Conservation (phyloP, 1,140 invertebrate genomes). For the Aphelinus atriplicis region DNA sequence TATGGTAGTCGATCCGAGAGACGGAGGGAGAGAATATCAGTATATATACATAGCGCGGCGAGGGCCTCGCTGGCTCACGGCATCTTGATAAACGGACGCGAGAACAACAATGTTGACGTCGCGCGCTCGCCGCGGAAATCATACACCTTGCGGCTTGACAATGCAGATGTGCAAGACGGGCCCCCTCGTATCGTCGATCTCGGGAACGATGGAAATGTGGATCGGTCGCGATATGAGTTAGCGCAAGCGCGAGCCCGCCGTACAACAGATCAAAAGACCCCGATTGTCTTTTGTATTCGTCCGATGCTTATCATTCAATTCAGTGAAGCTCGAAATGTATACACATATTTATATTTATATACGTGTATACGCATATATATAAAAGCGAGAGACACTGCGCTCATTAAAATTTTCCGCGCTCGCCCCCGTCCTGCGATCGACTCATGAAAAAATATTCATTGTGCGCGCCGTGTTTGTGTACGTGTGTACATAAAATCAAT, state of each 20-base stretch:
- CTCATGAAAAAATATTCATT: no score
- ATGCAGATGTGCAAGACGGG: not conserved
- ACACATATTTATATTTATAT: no score
- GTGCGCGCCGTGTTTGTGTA: no score
- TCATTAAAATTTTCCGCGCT: not conserved
- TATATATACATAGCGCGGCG: not conserved
- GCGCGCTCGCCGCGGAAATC: slow-evolving; percentile 27
- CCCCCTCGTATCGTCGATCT: slow-evolving; percentile 23
- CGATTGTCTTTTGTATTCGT: no score
- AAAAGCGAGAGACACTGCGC: not conserved
- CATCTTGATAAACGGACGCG: slow-evolving; percentile 30
- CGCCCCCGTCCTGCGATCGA: not conserved
- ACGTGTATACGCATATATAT: no score
- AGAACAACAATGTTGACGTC: slow-evolving; percentile 37
- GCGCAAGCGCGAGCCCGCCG: not conserved
- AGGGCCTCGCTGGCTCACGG: not conserved
- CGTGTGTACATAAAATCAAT: no score
- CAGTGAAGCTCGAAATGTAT: no score
- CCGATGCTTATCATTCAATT: no score
- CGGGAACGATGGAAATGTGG: slow-evolving; percentile 4
- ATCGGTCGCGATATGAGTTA: slow-evolving; percentile 1
- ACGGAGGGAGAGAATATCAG: not conserved
- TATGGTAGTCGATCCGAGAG: slow-evolving; percentile 6
- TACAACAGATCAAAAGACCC: not conserved
- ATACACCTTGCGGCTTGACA: slow-evolving; percentile 25